A percentile compares a stretch with the other conserved stretches of the same genome.
Evolutionary conservation across 2,113 vertebrate species (phyloP).

Genomic region (Microtus montanus): DNA sequence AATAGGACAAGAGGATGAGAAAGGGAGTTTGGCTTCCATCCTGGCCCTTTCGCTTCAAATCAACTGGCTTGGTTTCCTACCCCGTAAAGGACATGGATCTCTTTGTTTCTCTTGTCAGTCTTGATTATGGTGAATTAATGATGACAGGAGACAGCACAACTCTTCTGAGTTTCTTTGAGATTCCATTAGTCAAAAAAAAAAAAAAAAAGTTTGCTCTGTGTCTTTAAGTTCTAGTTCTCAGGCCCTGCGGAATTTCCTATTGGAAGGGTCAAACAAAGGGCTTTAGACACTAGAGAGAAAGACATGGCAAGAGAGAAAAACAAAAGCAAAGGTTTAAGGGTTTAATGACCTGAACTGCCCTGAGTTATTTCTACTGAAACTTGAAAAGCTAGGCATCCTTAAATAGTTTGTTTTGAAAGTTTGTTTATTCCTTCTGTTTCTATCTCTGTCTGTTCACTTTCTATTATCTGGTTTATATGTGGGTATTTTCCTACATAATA

Average conservation of each 20-base stretch:
- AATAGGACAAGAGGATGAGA: conserved; percentile 76
- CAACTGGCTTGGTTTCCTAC: conserved; percentile 27
- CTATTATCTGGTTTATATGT: not conserved
- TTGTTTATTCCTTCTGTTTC: not conserved
- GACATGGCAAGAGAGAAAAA: not conserved
- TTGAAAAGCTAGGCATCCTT: not conserved
- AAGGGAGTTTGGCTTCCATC: conserved; percentile 72
- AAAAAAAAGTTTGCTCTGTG: not conserved
- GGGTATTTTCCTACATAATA: not conserved
- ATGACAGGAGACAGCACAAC: not conserved
- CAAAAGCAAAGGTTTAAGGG: not conserved
- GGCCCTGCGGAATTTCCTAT: not conserved
- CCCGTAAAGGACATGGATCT: not conserved
- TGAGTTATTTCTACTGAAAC: not conserved
- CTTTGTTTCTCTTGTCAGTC: conserved; percentile 60
- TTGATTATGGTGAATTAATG: conserved; percentile 66
- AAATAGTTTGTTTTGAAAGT: not conserved
- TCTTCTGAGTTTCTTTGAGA: conserved; percentile 26
- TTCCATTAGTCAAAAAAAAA: not conserved
- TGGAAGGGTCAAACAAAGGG: not conserved
- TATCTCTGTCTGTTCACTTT: not conserved
- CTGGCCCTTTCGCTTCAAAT: conserved; percentile 25
- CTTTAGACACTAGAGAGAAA: not conserved
- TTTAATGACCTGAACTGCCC: conserved; percentile 1
- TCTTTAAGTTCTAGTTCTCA: not conserved